phyloP scores from a whole-genome alignment of 1,140 invertebrate genomes.

The Zaprionus vittiger region DNA sequence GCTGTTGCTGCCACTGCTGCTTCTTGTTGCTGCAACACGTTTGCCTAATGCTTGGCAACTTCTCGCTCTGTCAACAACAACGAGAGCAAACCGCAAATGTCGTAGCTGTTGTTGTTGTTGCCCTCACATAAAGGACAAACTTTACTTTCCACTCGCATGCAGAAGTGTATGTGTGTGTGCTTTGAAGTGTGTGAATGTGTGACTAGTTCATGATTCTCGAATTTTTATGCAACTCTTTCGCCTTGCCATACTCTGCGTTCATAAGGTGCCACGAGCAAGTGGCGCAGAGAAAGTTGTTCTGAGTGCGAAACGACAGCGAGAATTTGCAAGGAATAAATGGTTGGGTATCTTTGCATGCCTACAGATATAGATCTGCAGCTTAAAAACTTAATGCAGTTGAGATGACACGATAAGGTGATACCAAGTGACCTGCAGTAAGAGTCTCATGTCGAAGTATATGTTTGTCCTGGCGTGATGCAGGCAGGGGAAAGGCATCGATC shows the following conservation, averaged over 20 bases:
- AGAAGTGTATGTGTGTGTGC: conserved; percentile 5
- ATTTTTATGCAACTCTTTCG: conserved; percentile 41
- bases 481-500: no score
- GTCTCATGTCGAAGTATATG: no score
- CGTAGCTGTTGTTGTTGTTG: neutral
- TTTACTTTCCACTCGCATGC: conserved; percentile 35
- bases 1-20: neutral
- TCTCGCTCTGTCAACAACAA: conserved; percentile 40
- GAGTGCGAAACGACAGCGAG: neutral
- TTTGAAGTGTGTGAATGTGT: conserved; percentile 20
- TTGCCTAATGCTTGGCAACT: conserved; percentile 60
- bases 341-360: neutral
- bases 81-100: conserved; percentile 33
- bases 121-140: conserved; percentile 50
- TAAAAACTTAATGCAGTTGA: neutral
- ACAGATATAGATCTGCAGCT: neutral
- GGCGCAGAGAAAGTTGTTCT: neutral
- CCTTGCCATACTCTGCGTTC: conserved; percentile 5
- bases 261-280: neutral
- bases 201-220: conserved; percentile 61
- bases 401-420: no score
- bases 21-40: conserved; percentile 39
- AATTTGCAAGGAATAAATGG: neutral
- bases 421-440: no score
- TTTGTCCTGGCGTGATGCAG: no score